Conservation (phyloP, 2,797 vertebrate genomes). For the Gymnothorax javanicus region DNA sequence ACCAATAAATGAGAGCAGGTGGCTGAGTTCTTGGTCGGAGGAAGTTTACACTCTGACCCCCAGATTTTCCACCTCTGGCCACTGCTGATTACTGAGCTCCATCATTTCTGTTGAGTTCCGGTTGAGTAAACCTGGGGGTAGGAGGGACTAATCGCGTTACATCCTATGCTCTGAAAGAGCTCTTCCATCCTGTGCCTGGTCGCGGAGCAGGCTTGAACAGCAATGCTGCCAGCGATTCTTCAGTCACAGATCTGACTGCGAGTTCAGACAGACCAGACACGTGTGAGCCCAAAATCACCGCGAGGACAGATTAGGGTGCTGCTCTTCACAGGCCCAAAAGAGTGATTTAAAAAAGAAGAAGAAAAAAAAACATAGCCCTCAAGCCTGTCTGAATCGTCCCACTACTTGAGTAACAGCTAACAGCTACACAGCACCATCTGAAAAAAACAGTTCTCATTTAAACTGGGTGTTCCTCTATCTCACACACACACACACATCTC, state of each 20-base stretch:
- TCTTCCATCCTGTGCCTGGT: conserved; percentile 51
- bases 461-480: background rate
- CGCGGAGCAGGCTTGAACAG: conserved; percentile 58
- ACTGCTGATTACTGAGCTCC: background rate
- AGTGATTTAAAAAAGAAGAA: conserved; percentile 4
- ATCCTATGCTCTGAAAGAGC: too few relatives aligned
- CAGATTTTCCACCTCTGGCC: too few relatives aligned
- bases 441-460: background rate
- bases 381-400: conserved; percentile 65
- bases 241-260: conserved; percentile 66
- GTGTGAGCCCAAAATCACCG: conserved; percentile 72
- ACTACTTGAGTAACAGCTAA: conserved; percentile 26
- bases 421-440: conserved; percentile 59
- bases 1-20: too few relatives aligned
- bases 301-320: conserved; percentile 70
- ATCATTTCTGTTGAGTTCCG: background rate
- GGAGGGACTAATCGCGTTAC: background rate
- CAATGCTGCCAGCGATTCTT: conserved; percentile 62
- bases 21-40: too few relatives aligned
- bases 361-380: conserved; percentile 47
- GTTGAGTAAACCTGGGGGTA: background rate
- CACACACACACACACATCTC: background rate
- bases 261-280: conserved; percentile 71
- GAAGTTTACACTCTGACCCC: too few relatives aligned
- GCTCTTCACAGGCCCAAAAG: conserved; percentile 65